Percentiles rank a stretch among this genome's conserved stretches.
Evolutionary conservation across 1,140 invertebrate genomes (phyloP).

Genomic region (Cepaea nemoralis): DNA sequence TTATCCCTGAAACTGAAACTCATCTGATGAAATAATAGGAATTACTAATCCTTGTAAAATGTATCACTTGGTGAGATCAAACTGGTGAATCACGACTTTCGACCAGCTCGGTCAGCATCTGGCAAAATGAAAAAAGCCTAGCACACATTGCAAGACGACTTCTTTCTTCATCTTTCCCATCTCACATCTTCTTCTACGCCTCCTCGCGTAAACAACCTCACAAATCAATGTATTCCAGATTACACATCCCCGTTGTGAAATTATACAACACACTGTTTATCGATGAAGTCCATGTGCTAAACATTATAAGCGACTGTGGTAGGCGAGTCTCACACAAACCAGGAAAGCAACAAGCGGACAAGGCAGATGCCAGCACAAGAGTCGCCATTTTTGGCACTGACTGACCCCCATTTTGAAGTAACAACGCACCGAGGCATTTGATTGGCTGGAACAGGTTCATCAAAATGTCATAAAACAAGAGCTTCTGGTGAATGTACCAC

Average conservation of each 20-base stretch:
- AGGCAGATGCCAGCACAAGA: background rate
- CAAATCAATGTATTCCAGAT: background rate
- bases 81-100: background rate
- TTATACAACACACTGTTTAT: background rate
- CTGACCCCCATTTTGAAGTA: conserved; percentile 6
- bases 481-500: no score
- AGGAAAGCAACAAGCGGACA: background rate
- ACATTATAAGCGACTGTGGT: background rate
- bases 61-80: background rate
- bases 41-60: background rate
- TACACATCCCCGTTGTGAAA: background rate
- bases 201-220: background rate
- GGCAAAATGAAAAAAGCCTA: no score
- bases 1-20: no score
- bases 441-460: background rate
- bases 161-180: background rate
- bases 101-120: no score
- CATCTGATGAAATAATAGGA: background rate
- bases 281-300: background rate
- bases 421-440: background rate
- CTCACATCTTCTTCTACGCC: background rate
- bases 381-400: conserved; percentile 9
- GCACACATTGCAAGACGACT: no score
- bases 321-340: background rate
- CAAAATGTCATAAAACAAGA: no score